These are phyloP conservation scores for Cercopithecus mona DNA, from an alignment of 2,113 vertebrate species.

Conservation along the genomic window DNA sequence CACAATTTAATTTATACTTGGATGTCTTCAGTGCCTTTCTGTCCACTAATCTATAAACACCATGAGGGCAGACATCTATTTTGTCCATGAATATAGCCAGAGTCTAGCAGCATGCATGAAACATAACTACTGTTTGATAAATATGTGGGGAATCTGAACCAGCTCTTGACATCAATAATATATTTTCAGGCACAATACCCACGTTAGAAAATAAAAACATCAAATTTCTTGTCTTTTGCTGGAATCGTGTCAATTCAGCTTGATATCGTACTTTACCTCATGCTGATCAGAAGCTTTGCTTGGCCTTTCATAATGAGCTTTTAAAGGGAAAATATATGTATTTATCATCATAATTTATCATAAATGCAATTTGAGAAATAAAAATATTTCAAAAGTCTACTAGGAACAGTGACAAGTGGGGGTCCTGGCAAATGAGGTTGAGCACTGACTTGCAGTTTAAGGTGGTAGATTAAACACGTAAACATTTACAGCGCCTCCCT, in stretches of 20 bases:
- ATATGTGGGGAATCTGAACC: constrained; percentile 4
- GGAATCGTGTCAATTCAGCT: background rate
- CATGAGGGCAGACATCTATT: background rate
- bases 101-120: background rate
- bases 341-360: constrained; percentile 23
- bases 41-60: background rate
- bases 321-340: background rate
- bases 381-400: background rate
- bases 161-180: constrained; percentile 37
- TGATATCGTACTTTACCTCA: background rate
- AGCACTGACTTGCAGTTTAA: background rate
- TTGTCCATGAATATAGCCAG: background rate
- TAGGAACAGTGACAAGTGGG: background rate
- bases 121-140: background rate
- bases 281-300: background rate
- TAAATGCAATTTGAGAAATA: background rate
- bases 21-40: background rate
- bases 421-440: background rate
- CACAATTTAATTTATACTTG: background rate
- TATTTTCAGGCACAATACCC: constrained; percentile 9
- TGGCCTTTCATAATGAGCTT: constrained; percentile 3
- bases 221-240: background rate
- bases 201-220: background rate
- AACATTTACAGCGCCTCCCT: background rate
- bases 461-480: background rate